Evolutionary conservation across 2,113 vertebrate species (phyloP).

Genomic region (Protobothrops flavoviridis): DNA sequence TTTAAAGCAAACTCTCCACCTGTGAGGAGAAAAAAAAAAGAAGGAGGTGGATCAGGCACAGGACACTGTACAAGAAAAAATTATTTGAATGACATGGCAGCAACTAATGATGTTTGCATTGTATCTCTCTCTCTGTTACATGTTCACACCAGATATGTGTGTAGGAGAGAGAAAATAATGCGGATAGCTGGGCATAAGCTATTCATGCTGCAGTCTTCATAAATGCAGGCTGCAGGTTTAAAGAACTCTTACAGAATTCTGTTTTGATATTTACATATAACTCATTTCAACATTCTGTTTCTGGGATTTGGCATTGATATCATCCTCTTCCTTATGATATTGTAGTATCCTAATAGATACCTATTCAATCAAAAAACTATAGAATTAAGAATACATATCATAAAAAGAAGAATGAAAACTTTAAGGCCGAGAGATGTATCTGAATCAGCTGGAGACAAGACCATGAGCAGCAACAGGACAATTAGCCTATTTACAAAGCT

Average conservation of each 20-base stretch:
- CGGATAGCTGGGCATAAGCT: neutral
- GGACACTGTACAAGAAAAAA: neutral
- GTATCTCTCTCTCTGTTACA: no score
- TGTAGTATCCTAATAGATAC: neutral
- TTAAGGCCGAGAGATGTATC: neutral
- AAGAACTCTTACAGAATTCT: neutral
- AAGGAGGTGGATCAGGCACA: neutral
- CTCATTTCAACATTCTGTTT: neutral
- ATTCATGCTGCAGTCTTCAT: neutral
- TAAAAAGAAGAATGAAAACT: neutral
- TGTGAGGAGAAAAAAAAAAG: neutral
- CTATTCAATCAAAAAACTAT: neutral
- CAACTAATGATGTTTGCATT: neutral
- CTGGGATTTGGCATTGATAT: neutral
- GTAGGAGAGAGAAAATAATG: neutral
- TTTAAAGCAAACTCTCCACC: neutral
- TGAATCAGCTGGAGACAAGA: neutral
- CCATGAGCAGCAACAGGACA: neutral
- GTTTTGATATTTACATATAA: neutral
- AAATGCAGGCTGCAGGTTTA: neutral
- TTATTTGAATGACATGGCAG: neutral
- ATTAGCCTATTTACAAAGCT: slow-evolving; percentile 17
- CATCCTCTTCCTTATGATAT: neutral
- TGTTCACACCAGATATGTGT: no score
- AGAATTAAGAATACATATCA: neutral